These are phyloP conservation scores for Argentina silus DNA, from an alignment of 2,797 vertebrate genomes.

Conservation along the genomic window DNA sequence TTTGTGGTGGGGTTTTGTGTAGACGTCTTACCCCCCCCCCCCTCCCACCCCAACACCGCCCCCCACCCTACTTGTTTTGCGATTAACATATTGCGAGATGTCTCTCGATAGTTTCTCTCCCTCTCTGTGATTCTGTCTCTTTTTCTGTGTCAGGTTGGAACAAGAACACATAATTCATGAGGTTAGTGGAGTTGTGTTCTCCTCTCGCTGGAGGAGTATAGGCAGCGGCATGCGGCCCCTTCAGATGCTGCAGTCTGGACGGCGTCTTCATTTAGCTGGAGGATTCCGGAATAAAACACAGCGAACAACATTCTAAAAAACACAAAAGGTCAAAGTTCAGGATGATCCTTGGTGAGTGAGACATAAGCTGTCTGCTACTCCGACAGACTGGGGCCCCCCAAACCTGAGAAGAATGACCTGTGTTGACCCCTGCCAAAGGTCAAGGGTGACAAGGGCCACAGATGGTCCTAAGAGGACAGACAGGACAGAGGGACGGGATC, in stretches of 20 bases:
- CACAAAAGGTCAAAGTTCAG: too few relatives aligned
- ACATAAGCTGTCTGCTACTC: conserved; percentile 44
- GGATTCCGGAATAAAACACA: too few relatives aligned
- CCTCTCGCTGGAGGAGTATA: too few relatives aligned
- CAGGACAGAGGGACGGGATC: conserved; percentile 33
- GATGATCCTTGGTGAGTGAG: background rate
- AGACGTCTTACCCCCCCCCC: conserved; percentile 43
- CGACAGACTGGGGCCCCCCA: conserved; percentile 44
- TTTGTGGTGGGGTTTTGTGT: conserved; percentile 54
- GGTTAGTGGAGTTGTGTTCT: conserved; percentile 26
- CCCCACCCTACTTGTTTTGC: conserved; percentile 24
- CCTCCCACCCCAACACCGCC: conserved; percentile 9
- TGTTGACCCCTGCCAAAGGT: conserved; percentile 56
- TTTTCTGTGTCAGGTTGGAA: conserved; percentile 34
- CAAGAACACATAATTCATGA: conserved; percentile 12
- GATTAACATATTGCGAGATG: conserved; percentile 65
- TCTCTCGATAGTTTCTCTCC: conserved; percentile 52
- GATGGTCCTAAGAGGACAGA: conserved; percentile 56
- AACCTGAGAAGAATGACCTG: conserved; percentile 61
- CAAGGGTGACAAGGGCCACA: conserved; percentile 64
- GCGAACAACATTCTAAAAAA: too few relatives aligned
- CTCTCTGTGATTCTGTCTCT: conserved; percentile 29
- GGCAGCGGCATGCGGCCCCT: too few relatives aligned
- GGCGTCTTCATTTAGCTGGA: too few relatives aligned
- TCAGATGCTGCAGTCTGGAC: too few relatives aligned